Conservation (phyloP, 2,113 vertebrate species). For the Piprites chloris region DNA sequence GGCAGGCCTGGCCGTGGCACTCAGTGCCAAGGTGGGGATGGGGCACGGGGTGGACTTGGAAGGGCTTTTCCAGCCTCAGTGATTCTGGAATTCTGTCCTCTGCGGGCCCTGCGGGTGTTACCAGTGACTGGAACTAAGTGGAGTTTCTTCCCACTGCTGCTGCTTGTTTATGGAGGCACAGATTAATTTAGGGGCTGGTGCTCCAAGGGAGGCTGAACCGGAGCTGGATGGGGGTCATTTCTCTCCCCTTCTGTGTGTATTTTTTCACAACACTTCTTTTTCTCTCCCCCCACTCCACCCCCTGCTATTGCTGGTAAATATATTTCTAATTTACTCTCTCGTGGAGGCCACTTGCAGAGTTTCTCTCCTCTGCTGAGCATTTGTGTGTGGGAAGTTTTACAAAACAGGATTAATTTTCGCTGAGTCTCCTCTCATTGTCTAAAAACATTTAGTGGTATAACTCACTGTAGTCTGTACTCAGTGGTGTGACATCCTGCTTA, state of each 20-base stretch:
- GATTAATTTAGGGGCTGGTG: background rate
- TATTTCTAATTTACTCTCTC: background rate
- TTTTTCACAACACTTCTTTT: background rate
- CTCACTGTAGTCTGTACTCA: fast-evolving
- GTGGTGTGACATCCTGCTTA: background rate
- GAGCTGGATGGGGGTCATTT: background rate
- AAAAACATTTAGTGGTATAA: background rate
- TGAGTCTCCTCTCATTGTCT: background rate
- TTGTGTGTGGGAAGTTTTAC: background rate
- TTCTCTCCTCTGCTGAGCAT: background rate
- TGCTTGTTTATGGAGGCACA: background rate
- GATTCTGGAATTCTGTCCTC: no score
- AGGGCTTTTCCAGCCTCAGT: background rate
- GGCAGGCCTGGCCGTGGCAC: background rate
- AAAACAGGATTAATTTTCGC: background rate
- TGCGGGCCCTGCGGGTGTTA: background rate
- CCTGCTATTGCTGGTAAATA: background rate
- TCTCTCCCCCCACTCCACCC: no score
- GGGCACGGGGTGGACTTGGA: background rate
- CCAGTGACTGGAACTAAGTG: background rate
- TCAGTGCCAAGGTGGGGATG: background rate
- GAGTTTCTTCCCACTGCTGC: background rate
- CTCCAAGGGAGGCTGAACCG: background rate
- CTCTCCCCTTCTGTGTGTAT: background rate
- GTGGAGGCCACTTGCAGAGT: background rate